phyloP scores from a whole-genome alignment of 2,113 vertebrate species.

The Solenodon paradoxus region DNA sequence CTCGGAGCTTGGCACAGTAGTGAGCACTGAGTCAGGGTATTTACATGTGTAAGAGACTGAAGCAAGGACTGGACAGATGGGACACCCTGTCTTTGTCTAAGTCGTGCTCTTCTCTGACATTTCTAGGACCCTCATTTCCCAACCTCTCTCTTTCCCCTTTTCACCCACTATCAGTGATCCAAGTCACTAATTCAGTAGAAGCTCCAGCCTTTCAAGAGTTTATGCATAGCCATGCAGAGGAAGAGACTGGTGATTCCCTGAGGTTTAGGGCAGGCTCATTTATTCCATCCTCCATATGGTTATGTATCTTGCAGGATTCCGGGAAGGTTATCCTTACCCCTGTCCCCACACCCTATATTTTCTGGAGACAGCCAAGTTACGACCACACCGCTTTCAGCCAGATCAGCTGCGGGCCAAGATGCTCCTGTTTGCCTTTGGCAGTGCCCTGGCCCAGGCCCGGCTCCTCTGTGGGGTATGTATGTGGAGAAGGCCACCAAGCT shows the following conservation, averaged over 20 bases:
- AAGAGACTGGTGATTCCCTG: neutral
- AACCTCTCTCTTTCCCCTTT: neutral
- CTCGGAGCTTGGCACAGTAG: neutral
- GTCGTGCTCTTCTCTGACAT: neutral
- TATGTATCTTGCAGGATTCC: conserved; percentile 61
- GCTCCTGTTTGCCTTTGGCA: conserved; percentile 74
- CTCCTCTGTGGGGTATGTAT: conserved; percentile 71
- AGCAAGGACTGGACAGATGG: neutral
- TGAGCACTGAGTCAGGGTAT: too few relatives aligned
- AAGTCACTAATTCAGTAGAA: neutral
- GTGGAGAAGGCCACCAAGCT: neutral
- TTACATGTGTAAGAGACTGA: neutral
- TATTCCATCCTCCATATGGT: neutral
- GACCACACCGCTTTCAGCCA: conserved; percentile 39
- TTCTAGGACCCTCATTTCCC: neutral
- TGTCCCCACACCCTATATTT: conserved; percentile 67
- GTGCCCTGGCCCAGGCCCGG: conserved; percentile 68
- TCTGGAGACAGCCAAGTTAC: conserved; percentile 48
- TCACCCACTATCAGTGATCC: neutral
- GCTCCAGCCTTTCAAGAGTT: neutral
- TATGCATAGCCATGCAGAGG: neutral
- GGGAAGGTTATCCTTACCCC: conserved; percentile 62
- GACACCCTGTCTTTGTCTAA: neutral
- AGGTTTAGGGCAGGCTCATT: neutral
- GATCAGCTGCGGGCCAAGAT: conserved; percentile 72